These are phyloP conservation scores for Callorhinus ursinus DNA, from an alignment of 2,113 vertebrate genomes.

Conservation along the genomic window DNA sequence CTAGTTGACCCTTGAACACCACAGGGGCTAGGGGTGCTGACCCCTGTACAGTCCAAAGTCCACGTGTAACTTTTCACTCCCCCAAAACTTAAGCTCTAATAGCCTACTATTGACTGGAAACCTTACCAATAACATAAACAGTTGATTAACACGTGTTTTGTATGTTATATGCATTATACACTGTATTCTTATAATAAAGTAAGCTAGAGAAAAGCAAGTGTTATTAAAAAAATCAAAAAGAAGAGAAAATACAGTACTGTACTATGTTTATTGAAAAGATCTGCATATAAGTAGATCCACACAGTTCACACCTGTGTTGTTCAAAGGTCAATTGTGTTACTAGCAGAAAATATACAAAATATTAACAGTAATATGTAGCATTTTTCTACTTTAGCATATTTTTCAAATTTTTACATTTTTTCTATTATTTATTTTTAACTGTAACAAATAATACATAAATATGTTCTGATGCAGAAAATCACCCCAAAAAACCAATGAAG, in stretches of 20 bases:
- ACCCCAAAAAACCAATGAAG: not conserved
- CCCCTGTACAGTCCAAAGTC: not conserved
- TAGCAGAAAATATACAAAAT: conserved; percentile 4
- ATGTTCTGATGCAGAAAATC: not conserved
- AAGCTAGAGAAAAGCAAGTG: not conserved
- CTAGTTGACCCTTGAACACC: not conserved
- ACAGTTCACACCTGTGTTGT: not conserved
- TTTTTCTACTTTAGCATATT: not conserved
- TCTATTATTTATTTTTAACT: not conserved
- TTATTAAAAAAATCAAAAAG: not conserved
- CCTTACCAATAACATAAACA: not conserved
- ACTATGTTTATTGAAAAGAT: not conserved
- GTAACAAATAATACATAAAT: not conserved
- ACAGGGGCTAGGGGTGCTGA: too few species aligned
- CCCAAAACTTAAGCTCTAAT: not conserved
- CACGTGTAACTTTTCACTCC: not conserved
- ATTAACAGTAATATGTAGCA: not conserved
- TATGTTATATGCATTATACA: not conserved
- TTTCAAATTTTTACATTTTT: not conserved
- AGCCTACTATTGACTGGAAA: not conserved
- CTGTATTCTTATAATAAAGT: not conserved
- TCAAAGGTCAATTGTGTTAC: not conserved
- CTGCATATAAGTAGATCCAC: not conserved
- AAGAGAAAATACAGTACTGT: not conserved
- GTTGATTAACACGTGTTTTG: not conserved